Percentiles rank a stretch among this genome's conserved stretches.
These are phyloP conservation scores for Melinopterus prodromus DNA, from an alignment of 2,888 invertebrate genomes.

Conservation along the genomic window DNA sequence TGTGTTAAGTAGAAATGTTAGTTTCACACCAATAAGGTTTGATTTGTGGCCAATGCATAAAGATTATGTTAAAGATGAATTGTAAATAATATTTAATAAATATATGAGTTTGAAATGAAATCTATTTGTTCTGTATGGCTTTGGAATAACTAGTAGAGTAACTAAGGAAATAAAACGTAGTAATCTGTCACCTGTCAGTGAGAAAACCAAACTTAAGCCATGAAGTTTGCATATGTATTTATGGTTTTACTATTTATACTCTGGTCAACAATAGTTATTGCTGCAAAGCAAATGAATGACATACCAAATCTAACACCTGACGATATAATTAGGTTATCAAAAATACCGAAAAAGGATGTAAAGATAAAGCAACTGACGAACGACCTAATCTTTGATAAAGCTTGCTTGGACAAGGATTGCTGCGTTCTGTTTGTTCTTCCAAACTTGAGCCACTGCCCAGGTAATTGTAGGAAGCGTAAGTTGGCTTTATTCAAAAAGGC, in stretches of 20 bases:
- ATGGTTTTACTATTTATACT: background rate
- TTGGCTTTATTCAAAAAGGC: slow-evolving; percentile 4
- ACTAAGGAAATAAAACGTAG: background rate
- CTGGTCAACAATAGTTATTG: background rate
- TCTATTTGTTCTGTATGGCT: no score
- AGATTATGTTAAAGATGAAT: background rate
- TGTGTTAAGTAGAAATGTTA: background rate
- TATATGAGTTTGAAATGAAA: no score
- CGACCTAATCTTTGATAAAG: slow-evolving; percentile 13
- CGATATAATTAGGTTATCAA: background rate
- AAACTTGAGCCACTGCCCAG: background rate
- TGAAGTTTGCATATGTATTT: background rate
- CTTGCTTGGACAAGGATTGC: slow-evolving; percentile 10
- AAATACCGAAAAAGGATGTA: background rate
- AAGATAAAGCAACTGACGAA: background rate
- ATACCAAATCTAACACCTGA: background rate
- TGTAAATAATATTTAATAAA: background rate
- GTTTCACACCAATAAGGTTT: background rate
- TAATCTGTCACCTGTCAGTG: background rate
- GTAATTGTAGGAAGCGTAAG: background rate
- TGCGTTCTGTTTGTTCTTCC: slow-evolving; percentile 13
- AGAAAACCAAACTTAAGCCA: background rate
- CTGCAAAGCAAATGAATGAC: background rate
- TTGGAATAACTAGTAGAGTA: background rate
- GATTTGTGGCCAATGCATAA: background rate